phyloP scores from a whole-genome alignment of 2,113 vertebrate species.

The Pandion haliaetus region DNA sequence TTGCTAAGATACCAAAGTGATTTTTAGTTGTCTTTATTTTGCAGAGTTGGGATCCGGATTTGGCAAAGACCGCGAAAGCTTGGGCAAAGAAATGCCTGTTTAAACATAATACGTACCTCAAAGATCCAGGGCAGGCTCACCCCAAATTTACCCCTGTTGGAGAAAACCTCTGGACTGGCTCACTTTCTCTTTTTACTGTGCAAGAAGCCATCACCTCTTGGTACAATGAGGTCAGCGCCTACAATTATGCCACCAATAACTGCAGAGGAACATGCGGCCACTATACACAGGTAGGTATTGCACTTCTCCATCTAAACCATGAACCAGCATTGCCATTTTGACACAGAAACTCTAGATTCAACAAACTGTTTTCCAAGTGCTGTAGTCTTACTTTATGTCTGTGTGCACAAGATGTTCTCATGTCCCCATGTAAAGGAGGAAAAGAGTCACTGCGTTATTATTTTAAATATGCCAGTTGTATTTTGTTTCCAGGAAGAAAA shows the following conservation, averaged over 20 bases:
- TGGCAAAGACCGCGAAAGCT: conserved; percentile 45
- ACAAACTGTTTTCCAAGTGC: neutral
- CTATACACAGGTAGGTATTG: conserved; percentile 60
- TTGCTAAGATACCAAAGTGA: neutral
- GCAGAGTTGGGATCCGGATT: conserved; percentile 65
- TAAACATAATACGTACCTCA: conserved; percentile 37
- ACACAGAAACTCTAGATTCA: neutral
- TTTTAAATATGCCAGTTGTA: neutral
- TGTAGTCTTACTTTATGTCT: neutral
- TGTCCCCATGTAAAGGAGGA: neutral
- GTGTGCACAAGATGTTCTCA: neutral
- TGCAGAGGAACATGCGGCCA: conserved; percentile 16
- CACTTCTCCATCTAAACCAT: neutral
- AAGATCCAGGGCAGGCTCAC: neutral
- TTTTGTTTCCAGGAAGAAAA: neutral
- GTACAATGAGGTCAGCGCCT: neutral
- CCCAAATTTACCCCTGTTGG: neutral
- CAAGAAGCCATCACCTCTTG: neutral
- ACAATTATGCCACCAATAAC: neutral
- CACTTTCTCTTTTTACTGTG: neutral
- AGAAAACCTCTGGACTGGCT: conserved; percentile 68
- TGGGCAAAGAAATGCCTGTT: conserved; percentile 53
- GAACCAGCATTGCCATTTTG: neutral
- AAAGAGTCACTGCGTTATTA: neutral
- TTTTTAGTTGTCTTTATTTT: conserved; percentile 4